These are phyloP conservation scores for Cinara cedri DNA, from an alignment of 2,888 invertebrate species.

Conservation along the genomic window DNA sequence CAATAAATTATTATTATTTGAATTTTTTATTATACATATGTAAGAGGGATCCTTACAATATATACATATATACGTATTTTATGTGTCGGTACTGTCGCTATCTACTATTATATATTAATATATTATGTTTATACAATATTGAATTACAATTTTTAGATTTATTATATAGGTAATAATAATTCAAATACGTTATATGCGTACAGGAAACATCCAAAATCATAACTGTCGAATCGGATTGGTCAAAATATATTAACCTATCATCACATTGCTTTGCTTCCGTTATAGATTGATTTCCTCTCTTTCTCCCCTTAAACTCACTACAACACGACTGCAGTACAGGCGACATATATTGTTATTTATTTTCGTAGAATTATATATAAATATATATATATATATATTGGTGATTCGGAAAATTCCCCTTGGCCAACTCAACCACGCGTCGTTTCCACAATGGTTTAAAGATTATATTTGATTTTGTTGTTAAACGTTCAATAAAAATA, in stretches of 20 bases:
- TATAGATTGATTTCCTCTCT: conserved; percentile 24
- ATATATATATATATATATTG: not conserved
- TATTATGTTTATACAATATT: no score
- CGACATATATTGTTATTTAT: conserved; percentile 31
- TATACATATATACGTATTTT: no score
- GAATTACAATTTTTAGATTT: no score
- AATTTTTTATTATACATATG: no score
- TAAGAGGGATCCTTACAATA: no score
- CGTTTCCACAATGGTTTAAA: not conserved
- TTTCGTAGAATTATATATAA: not conserved
- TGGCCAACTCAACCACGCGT: not conserved
- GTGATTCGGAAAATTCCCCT: conserved; percentile 15
- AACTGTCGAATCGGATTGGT: conserved; percentile 15
- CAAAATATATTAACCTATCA: conserved; percentile 21
- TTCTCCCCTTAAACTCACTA: not conserved
- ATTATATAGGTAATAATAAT: not conserved
- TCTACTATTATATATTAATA: no score
- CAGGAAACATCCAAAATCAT: not conserved
- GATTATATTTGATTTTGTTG: conserved; percentile 28
- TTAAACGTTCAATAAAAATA: conserved; percentile 14
- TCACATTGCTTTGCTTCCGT: not conserved
- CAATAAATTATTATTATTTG: no score
- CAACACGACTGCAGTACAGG: not conserved
- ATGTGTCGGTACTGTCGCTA: no score
- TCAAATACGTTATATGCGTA: not conserved